Evolutionary conservation across 2,888 invertebrate species (phyloP).

Genomic region (Pheosia tremula): DNA sequence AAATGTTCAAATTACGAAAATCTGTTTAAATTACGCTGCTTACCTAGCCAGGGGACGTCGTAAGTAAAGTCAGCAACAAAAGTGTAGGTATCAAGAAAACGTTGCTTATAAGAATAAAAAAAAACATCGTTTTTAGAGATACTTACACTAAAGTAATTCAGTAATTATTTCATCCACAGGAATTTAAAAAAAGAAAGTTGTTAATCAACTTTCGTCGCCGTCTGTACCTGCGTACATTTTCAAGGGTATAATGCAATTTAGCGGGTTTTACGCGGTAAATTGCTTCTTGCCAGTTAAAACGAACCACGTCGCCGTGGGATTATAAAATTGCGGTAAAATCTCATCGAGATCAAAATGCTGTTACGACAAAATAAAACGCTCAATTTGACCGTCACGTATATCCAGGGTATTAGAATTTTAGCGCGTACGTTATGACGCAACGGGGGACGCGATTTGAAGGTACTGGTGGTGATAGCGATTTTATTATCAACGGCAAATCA

Average conservation of each 20-base stretch:
- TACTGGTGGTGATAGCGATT: neutral
- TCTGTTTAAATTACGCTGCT: neutral
- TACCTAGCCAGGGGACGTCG: neutral
- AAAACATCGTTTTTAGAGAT: too few relatives aligned
- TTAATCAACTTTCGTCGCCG: neutral
- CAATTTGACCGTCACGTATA: conserved; percentile 42
- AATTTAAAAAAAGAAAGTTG: neutral
- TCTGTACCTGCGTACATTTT: conserved; percentile 27
- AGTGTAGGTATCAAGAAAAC: neutral
- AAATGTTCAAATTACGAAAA: neutral
- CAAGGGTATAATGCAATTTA: conserved; percentile 63
- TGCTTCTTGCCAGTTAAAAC: conserved; percentile 69
- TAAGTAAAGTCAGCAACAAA: neutral
- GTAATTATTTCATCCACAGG: too few relatives aligned
- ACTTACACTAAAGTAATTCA: too few relatives aligned
- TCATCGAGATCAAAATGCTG: conserved; percentile 59
- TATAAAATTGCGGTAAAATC: conserved; percentile 70
- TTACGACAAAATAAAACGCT: conserved; percentile 51
- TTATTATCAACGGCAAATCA: neutral
- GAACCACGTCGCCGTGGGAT: conserved; percentile 67
- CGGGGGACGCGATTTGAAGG: neutral
- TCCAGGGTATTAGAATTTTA: conserved; percentile 35
- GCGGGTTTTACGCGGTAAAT: conserved; percentile 60
- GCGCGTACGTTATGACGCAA: conserved; percentile 9
- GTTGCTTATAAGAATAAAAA: too few relatives aligned